Base-by-base conservation (phyloP, 2,113 vertebrate species). In the Ictalurus furcatus region DNA sequence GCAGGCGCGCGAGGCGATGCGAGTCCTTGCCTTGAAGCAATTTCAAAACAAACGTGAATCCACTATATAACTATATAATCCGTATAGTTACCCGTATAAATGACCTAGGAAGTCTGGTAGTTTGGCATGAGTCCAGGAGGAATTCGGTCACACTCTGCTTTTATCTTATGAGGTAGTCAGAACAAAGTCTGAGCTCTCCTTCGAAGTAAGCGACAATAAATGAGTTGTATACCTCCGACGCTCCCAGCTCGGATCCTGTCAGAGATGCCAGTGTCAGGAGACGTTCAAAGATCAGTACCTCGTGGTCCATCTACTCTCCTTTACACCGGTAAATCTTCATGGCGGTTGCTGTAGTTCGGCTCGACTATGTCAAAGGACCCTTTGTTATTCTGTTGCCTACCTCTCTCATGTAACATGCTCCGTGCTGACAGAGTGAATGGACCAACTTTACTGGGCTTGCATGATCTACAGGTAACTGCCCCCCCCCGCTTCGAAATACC, bases 361-460 rank as follows among this genome's bases (percentile, higher is more conserved):
- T 80, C 1, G 30, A 37, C 58, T 14, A 34, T 85, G 73, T 85
- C 73, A 89, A 89, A 85, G 74, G 59, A 40, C 59, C 69, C 88
- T 89, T 89, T 89, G 88, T 89, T 89, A 54, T 61, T 4, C 44
- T 28, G 21, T 23, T 28, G 19, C 83, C 71, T 34, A 37, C 61
- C 71, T 85, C 71, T 78, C 88, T 89, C 59, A 40, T 85, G 40
- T 78, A 79, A 44, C 59, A 54, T 78, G 48, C 30, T 78, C 16
- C 0, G 14, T 65, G 40, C 40, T 79, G 83, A 89, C 83, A 85
- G 71, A 85, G 23, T 58, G 30, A 80, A 79, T 56, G 73, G 9
- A 13, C 17, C 73, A 63, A 76, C 21, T 85, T 40, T 48, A 78
- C 16, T 17, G 19, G 28, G 2, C n/a, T 12, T 73, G 30, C 40